Percentiles rank a stretch among this genome's conserved stretches.
These are phyloP conservation scores for Mesochorus sp. DNA, from an alignment of 2,888 invertebrate genomes.

Conservation along the genomic window DNA sequence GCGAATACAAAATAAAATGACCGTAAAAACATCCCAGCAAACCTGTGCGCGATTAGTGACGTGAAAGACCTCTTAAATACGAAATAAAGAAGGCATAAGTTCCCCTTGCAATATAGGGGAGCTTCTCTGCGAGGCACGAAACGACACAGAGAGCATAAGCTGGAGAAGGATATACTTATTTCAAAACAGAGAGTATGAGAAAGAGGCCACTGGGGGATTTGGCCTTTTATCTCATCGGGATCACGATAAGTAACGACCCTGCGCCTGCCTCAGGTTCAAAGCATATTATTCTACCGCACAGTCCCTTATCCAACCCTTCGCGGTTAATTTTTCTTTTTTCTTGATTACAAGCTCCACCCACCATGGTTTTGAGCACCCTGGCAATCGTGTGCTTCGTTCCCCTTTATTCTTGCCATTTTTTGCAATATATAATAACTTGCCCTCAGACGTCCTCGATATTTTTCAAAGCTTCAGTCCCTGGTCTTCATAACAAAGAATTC, in stretches of 20 bases:
- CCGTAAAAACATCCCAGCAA: slow-evolving; percentile 17
- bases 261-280: slow-evolving; percentile 33
- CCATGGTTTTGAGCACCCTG: not conserved
- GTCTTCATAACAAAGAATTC: slow-evolving; percentile 27
- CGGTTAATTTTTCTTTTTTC: slow-evolving; percentile 39
- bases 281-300: slow-evolving; percentile 18
- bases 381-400: not conserved
- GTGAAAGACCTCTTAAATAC: slow-evolving; percentile 44
- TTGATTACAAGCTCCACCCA: slow-evolving; percentile 4
- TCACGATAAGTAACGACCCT: slow-evolving; percentile 48
- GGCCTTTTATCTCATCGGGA: slow-evolving; percentile 53
- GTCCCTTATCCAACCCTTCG: slow-evolving; percentile 39
- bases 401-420: slow-evolving; percentile 15
- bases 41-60: slow-evolving; percentile 31
- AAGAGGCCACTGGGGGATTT: slow-evolving; percentile 44
- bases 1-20: slow-evolving; percentile 6
- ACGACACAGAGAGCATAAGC: not conserved
- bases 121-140: slow-evolving; percentile 4
- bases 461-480: not conserved
- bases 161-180: slow-evolving; percentile 23
- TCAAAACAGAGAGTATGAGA: slow-evolving; percentile 28
- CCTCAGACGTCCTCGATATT: slow-evolving; percentile 15
- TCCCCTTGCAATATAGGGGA: slow-evolving; percentile 14
- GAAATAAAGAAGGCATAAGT: slow-evolving; percentile 48
- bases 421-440: slow-evolving; percentile 38